Percentiles rank a stretch among this genome's conserved stretches.
These are phyloP conservation scores for Tetragonula carbonaria DNA, from an alignment of 2,888 invertebrate species.

Conservation along the genomic window DNA sequence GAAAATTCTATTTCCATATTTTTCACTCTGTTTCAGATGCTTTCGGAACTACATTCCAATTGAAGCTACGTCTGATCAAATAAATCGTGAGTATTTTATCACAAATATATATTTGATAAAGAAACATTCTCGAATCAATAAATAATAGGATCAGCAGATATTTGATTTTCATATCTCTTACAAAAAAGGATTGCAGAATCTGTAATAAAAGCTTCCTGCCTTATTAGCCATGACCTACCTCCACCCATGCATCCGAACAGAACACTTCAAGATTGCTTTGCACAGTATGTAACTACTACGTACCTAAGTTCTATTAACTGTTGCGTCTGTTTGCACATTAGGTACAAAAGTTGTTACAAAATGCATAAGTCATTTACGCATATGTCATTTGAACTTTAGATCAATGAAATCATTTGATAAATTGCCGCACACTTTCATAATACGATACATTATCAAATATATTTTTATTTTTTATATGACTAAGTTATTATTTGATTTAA, in stretches of 20 bases:
- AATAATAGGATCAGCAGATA: conserved; percentile 14
- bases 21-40: conserved; percentile 79
- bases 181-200: conserved; percentile 25
- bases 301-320: conserved; percentile 50
- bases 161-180: conserved; percentile 13
- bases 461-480: not conserved
- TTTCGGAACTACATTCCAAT: conserved; percentile 75
- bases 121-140: conserved; percentile 6
- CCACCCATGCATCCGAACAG: conserved; percentile 53
- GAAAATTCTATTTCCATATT: not conserved
- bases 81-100: conserved; percentile 73
- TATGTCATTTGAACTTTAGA: conserved; percentile 6
- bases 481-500: not conserved
- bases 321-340: conserved; percentile 61
- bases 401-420: not conserved
- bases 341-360: conserved; percentile 26
- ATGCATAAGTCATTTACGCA: too few species aligned
- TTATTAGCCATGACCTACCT: conserved; percentile 67
- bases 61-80: conserved; percentile 78
- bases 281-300: conserved; percentile 44
- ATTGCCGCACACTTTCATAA: not conserved
- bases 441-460: not conserved
- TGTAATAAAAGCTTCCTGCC: conserved; percentile 45
- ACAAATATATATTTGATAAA: not conserved
- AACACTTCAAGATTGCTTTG: conserved; percentile 55